Evolutionary conservation across 2,113 vertebrate species (phyloP), one percentile per base, ranked within the genome.

Genomic region (Gasterosteus aculeatus): DNA sequence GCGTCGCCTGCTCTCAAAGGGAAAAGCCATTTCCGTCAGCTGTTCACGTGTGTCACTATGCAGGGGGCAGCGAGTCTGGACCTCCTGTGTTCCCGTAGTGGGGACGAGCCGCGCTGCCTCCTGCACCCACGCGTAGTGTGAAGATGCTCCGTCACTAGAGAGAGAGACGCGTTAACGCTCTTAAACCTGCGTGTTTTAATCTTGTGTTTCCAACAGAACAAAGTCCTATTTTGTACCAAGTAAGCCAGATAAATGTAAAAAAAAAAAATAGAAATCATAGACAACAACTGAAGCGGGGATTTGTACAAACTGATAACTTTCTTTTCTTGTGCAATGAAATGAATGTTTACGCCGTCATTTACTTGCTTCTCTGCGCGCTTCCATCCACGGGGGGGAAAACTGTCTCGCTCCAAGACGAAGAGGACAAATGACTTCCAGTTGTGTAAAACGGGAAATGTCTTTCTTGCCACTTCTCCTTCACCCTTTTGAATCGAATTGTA

Each of bases 21-120:
- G 85, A 92, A 84, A 89, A 88, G 85, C 86, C 87, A 87, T 69
- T 44, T 44, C 54, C 80, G 85, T 68, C 58, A 75, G 10, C 49
- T 73, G 66, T 80, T 61, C 18, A n/a, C 4, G 7, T 75, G 59
- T 77, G 33, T 79, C 54, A 1, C 22, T 46, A 29, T 49, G 62
- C 72, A 18, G 53, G 8, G 62, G 69, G 39, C 67, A 49, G 60
- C 33, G 26, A 67, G 16, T 46, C 22, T 12, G 18, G 5, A 22
- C 68, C 47, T 74, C 29, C 16, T 35, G 46, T 60, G 18, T 15
- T 65, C 61, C 72, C 73, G 64, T 69, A 59, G 46, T 49, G 74
- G 85, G 46, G 47, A 59, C 15, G 12, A 7, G 71, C 65, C 68
- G 5, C 26, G 66, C 80, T 78, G 82, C 79, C 78, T 79, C 77